These are phyloP conservation scores for Acomys russatus DNA, from an alignment of 2,797 vertebrate species.

Conservation along the genomic window DNA sequence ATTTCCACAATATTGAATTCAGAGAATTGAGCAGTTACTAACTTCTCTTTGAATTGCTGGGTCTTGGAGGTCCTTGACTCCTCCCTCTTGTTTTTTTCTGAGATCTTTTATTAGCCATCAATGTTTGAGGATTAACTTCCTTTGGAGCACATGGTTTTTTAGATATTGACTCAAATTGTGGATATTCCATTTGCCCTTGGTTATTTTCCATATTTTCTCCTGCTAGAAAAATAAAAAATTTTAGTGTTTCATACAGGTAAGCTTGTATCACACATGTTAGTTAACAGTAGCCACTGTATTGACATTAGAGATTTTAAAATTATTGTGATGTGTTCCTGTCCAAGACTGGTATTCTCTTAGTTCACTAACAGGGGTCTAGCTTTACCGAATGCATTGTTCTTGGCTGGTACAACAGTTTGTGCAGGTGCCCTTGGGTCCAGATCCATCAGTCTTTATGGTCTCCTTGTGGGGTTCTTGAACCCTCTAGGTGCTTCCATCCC, in stretches of 20 bases:
- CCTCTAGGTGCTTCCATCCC: too few relatives aligned
- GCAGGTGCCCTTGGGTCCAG: too few relatives aligned
- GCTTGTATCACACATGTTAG: background rate
- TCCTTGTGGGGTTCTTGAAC: too few relatives aligned
- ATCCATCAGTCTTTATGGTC: too few relatives aligned
- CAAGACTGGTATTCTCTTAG: too few relatives aligned
- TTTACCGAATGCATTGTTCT: too few relatives aligned
- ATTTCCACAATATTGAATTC: background rate
- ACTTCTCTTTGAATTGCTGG: background rate
- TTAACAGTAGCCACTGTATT: background rate
- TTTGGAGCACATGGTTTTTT: background rate
- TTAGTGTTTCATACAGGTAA: background rate
- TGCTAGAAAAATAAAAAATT: background rate
- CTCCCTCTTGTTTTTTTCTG: background rate
- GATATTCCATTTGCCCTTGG: background rate
- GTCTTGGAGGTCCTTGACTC: background rate
- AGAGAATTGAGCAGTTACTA: background rate
- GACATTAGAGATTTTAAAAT: background rate
- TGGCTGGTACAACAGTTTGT: too few relatives aligned
- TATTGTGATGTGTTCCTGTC: background rate
- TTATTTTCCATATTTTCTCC: background rate
- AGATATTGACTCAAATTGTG: background rate
- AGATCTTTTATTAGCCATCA: background rate
- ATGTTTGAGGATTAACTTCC: background rate
- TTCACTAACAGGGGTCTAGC: background rate